Evolutionary conservation across 1,140 invertebrate genomes (phyloP), one percentile per base, ranked within the genome.

Genomic region (Euborellia annulipes): DNA sequence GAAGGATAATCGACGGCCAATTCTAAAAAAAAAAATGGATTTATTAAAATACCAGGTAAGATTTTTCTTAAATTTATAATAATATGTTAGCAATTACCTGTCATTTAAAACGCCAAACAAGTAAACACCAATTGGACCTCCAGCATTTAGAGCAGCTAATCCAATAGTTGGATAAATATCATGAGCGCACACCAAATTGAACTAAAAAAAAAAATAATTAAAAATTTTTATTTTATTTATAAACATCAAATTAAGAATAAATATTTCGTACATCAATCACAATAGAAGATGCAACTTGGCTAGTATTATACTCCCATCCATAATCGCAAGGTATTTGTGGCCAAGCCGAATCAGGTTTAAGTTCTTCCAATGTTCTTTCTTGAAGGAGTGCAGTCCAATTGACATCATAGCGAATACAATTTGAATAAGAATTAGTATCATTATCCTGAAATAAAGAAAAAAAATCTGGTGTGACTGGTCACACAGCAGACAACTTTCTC

Each of bases 131-230:
- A 89, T 74, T 0, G 85, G 83, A 18, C 85, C 85, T 18, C 85
- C 86, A 32, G 79, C 63, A 59, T 89, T 90, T 23, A 89, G 65
- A 1, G 83, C 79, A 1, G 84, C 82, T 49, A 88, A 66, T 8
- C 82, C 84, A 40, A 89, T 68, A 1, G 84, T 88, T 3, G 85
- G 85, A 63, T 86, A 89, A 53, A 89, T 85, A 48, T 78, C 77
- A 49, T 73, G 71, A 48, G 84, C 77, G 58, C 86, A 91, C 30
- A 91, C 85, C 52, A 89, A 67, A 69, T 87, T 73, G 60, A 85
- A 89, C 85, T 89, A 64, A 54, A 73, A 70, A 51, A n/a, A 53
- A 41, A 52, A 48, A 45, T 34, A 43, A 45, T 48, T 37, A 11
- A 17, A 34, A 6, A 18, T 4, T 23, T 14, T 41, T 41, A 16